A percentile compares a stretch with the other conserved stretches of the same genome.
Conservation (phyloP, 2,888 invertebrate genomes). For the Dinocampus coccinellae region DNA sequence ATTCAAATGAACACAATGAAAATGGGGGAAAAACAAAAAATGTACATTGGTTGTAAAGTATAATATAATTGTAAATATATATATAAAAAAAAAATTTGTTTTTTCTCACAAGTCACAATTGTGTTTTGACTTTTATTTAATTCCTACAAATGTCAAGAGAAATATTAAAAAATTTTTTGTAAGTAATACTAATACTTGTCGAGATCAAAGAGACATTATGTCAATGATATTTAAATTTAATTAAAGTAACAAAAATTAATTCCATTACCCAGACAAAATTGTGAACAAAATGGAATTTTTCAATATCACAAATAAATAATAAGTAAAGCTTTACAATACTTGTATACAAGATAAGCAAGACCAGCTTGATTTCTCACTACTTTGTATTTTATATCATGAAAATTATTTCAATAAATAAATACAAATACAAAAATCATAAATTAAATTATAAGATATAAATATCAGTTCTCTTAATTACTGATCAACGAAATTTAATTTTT, state of each 20-base stretch:
- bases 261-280: too few relatives aligned
- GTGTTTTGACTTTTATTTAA: neutral
- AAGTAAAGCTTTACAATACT: neutral
- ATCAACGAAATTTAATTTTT: neutral
- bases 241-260: too few relatives aligned
- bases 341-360: conserved; percentile 2
- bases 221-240: neutral
- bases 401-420: conserved; percentile 8
- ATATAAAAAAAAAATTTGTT: neutral
- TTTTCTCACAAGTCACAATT: neutral
- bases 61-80: neutral
- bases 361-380: conserved; percentile 15
- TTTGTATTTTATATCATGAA: neutral
- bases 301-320: neutral
- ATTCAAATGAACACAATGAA: neutral
- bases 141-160: too few relatives aligned
- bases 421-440: conserved; percentile 22
- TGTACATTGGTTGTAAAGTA: neutral
- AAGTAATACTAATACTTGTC: too few relatives aligned
- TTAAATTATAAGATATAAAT: neutral
- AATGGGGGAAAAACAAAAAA: neutral
- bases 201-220: too few relatives aligned
- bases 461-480: neutral
- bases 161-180: too few relatives aligned
- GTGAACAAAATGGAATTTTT: too few relatives aligned